Evolutionary conservation across 2,888 invertebrate species (phyloP).

Genomic region (Temnothorax rugatulus): DNA sequence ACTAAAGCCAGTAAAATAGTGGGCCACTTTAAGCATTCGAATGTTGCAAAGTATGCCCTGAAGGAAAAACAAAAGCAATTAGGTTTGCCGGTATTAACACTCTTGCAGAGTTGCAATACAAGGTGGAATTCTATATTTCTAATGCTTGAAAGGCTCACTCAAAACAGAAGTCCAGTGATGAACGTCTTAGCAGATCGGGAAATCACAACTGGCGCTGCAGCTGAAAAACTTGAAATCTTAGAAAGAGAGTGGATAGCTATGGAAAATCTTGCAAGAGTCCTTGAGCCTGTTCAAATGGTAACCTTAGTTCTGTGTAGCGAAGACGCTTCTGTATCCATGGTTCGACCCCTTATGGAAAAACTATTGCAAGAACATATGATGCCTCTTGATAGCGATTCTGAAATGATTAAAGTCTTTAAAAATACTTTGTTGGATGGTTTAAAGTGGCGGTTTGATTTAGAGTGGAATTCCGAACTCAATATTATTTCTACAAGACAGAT

Average conservation of each 20-base stretch:
- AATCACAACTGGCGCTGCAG: constrained; percentile 36
- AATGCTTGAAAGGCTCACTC: constrained; percentile 49
- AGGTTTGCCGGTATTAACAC: constrained; percentile 23
- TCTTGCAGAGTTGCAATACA: constrained; percentile 55
- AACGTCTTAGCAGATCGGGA: constrained; percentile 49
- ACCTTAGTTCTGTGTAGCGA: no score
- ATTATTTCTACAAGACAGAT: no score
- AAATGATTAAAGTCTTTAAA: no score
- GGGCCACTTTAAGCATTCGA: constrained; percentile 56
- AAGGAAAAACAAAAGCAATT: constrained; percentile 56
- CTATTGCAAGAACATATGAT: no score
- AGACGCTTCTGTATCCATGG: no score
- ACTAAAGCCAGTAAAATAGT: constrained; percentile 40
- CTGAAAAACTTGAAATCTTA: constrained; percentile 40
- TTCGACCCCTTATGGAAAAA: no score
- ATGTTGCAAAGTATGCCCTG: constrained; percentile 51
- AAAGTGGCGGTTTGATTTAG: no score
- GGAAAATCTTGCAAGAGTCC: constrained; percentile 29
- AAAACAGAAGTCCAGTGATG: constrained; percentile 47
- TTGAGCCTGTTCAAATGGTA: neutral
- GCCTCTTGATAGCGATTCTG: no score
- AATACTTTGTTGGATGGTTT: no score
- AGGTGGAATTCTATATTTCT: constrained; percentile 54
- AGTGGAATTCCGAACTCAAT: no score
- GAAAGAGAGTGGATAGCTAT: constrained; percentile 46